Base-by-base conservation (phyloP, 2,113 vertebrate genomes). In the Pedionomus torquatus region DNA sequence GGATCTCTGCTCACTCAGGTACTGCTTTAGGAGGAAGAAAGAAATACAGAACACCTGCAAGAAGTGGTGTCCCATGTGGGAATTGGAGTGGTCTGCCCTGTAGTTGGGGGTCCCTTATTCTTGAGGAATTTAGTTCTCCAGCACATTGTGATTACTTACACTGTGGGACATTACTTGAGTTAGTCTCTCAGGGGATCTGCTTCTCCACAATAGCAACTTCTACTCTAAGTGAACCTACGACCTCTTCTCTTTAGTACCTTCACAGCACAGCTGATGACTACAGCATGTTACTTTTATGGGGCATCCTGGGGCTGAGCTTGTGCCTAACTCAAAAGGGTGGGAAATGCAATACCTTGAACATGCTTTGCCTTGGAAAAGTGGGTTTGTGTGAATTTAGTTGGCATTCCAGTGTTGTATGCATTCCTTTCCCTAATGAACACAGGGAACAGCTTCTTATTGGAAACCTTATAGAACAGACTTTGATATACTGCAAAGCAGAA, bases 41-140 rank as follows among this genome's bases (percentile, higher is more conserved):
- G 37, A 68, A 33, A 6, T 39, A 25, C 11, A n/a, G 44, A 44
- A 70, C 16, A 58, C 10, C 30, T 66, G 9, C 10, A 43, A 44
- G 28, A 66, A 57, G 21, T 35, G 9, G 2, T 21, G 1, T 49
- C 9, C 35, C 25, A 9, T 1, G 0, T 61, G 18, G 33, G 5
- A 65, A 7, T 33, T 46, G 12, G 8, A 41, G 14, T 69, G 8
- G 3, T 70, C 41, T 75, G 19, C 41, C 28, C 30, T 33, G 7
- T 87, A 72, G 19, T n/a, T 89, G 30, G 33, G 8, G 35, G 31
- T 5, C 37, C 21, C 24, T 57, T 63, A 7, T 58, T 75, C 46
- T 57, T 17, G 2, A 70, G 15, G 18, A 69, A 24, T 60, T 63
- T 44, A 39, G 7, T 10, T 69, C 39, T 72, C 20, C 37, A 52